Conservation (phyloP, 2,888 invertebrate species). For the Maniola hyperantus region DNA sequence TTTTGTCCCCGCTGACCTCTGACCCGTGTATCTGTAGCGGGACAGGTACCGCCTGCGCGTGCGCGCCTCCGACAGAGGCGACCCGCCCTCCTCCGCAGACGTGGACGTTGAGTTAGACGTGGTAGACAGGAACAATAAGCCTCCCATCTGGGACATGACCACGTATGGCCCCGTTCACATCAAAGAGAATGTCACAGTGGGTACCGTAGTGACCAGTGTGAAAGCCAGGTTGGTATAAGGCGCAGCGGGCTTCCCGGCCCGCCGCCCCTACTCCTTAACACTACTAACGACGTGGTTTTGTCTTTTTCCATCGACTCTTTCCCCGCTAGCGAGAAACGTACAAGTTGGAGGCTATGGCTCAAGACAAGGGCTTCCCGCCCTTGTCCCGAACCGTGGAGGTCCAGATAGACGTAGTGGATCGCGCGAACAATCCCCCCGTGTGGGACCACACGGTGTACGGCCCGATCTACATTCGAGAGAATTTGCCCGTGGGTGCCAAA, state of each 20-base stretch:
- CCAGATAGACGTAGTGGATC: constrained; percentile 99
- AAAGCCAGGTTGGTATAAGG: constrained; percentile 97
- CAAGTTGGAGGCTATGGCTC: constrained; percentile 98
- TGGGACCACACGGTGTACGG: constrained; percentile 98
- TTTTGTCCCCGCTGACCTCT: constrained; percentile 87
- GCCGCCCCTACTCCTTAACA: constrained; percentile 81
- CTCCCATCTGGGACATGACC: constrained; percentile 97
- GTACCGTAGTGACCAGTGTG: constrained; percentile 98
- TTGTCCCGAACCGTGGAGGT: constrained; percentile 98
- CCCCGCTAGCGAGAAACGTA: constrained; percentile 96
- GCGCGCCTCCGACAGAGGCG: constrained; percentile 97
- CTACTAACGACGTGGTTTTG: constrained; percentile 86
- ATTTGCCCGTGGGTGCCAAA: constrained; percentile 98
- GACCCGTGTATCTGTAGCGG: constrained; percentile 93
- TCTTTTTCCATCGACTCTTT: constrained; percentile 85
- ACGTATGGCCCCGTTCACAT: constrained; percentile 98
- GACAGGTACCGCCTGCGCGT: constrained; percentile 98
- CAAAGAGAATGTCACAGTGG: constrained; percentile 99
- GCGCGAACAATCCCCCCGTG: constrained; percentile 98
- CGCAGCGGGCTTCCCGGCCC: constrained; percentile 78
- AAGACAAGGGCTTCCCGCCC: constrained; percentile 98
- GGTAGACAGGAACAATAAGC: constrained; percentile 99
- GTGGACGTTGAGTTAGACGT: constrained; percentile 99
- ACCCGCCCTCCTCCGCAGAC: constrained; percentile 95
- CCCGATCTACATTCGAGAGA: constrained; percentile 98